Evolutionary conservation across 2,113 vertebrate species (phyloP), one percentile per base, ranked within the genome.

Genomic region (Passerina amoena): DNA sequence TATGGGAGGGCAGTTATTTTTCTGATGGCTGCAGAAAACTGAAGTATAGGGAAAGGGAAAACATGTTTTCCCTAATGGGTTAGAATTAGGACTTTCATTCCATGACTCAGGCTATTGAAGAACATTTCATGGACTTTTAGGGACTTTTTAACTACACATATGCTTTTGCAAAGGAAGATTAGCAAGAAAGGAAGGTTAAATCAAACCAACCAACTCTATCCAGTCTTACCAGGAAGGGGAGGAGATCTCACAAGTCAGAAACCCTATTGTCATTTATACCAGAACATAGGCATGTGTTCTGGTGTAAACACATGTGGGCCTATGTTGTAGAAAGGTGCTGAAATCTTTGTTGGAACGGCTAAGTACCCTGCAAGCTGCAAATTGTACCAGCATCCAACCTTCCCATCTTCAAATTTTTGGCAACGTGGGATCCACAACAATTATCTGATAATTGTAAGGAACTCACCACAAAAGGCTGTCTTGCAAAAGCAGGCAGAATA

Each of bases 381-480:
- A 84, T 28, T 50, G 38, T 73, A 85, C 35, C 54, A 59, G 9
- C 70, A 92, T 73, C 79, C 76, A 90, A 25, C 86, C 40, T 95
- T 84, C 77, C 63, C 51, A 57, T 92, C 73, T 89, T 89, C 40
- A 81, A 60, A 60, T 56, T 88, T 90, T 88, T 94, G 93, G 86
- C 91, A 96, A n/a, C 28, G 3, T 27, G 30, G 14, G 20, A 88
- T 86, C 53, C 23, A 11, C 2, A 28, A 48, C 72, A 92, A 90
- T 96, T 95, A 93, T 92, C 61, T 48, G 64, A 45, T 93, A 94
- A 89, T 94, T 95, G 90, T 6, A 57, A 86, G n/a, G 64, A 90
- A 68, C 73, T 97, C 69, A 80, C 82, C 92, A 90, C 71, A 92
- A 90, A 94, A 80, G 27, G 6, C 50, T 73, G 68, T 82, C 59